Conservation (phyloP, 2,888 invertebrate species). For the Nomada flava region DNA sequence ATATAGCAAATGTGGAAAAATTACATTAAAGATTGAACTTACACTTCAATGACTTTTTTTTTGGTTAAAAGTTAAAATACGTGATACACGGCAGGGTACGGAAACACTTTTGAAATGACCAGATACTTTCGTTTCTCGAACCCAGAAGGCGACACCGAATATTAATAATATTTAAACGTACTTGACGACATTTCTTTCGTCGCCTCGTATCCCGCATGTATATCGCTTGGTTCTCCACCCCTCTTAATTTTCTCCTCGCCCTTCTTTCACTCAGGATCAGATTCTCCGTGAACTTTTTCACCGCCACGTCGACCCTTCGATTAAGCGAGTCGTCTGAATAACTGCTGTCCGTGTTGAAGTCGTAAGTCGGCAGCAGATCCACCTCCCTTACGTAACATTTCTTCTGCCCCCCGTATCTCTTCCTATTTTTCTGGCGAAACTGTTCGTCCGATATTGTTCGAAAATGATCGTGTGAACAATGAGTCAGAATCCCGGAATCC, state of each 20-base stretch:
- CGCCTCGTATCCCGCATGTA: slow-evolving; percentile 4
- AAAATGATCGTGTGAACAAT: slow-evolving; percentile 16
- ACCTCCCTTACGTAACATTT: background rate
- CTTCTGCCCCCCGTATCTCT: background rate
- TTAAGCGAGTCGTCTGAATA: slow-evolving; percentile 70
- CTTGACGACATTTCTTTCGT: slow-evolving; percentile 27
- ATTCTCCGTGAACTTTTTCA: slow-evolving; percentile 71
- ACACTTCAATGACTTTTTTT: too few species aligned
- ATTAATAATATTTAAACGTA: slow-evolving; percentile 16
- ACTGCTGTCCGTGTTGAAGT: slow-evolving; percentile 48
- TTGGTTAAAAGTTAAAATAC: too few species aligned
- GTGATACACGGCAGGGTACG: too few species aligned
- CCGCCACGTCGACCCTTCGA: slow-evolving; percentile 72
- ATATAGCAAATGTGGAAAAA: too few species aligned
- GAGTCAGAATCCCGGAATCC: slow-evolving; percentile 32
- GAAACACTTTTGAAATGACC: background rate
- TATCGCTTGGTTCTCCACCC: slow-evolving; percentile 12
- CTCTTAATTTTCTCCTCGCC: slow-evolving; percentile 39
- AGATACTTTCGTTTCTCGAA: background rate
- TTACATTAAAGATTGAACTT: too few species aligned
- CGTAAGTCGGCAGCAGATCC: slow-evolving; percentile 26
- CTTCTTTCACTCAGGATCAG: slow-evolving; percentile 71
- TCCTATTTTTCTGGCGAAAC: background rate
- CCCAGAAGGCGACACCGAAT: background rate
- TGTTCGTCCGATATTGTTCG: background rate